phyloP scores from a whole-genome alignment of 2,888 invertebrate species.

The Eupithecia exiguata region DNA sequence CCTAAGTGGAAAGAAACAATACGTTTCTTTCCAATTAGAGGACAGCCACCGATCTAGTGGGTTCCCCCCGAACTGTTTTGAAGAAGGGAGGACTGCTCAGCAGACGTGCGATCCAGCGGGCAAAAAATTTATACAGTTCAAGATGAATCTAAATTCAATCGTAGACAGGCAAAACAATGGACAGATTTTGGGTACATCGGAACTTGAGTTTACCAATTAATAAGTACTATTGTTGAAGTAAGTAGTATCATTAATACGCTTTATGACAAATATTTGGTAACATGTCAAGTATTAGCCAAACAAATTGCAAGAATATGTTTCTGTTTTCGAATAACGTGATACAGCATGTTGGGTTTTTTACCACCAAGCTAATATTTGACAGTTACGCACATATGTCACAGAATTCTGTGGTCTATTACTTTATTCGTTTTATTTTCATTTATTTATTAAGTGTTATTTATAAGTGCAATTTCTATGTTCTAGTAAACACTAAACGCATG shows the following conservation, averaged over 20 bases:
- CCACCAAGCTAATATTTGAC: not conserved
- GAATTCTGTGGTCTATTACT: not conserved
- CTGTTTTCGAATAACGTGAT: not conserved
- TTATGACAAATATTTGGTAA: not conserved
- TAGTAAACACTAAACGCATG: constrained; percentile 30
- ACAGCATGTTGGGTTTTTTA: no score
- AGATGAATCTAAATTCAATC: not conserved
- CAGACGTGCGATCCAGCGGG: no score
- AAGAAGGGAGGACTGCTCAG: no score
- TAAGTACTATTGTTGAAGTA: not conserved
- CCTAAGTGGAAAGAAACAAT: no score
- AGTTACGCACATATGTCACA: not conserved
- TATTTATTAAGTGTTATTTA: constrained; percentile 16
- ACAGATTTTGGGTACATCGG: not conserved
- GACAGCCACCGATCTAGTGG: no score
- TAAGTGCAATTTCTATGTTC: constrained; percentile 24
- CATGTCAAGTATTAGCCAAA: not conserved
- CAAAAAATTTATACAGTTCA: not conserved
- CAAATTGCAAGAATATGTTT: not conserved
- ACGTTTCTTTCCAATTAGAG: not conserved
- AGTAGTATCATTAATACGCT: not conserved
- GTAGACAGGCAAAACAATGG: constrained; percentile 4
- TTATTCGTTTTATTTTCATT: not conserved
- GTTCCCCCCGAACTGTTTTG: no score
- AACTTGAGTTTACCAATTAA: not conserved